Conservation (phyloP, 2,113 vertebrate genomes). For the Romanogobio albipinnatus region DNA sequence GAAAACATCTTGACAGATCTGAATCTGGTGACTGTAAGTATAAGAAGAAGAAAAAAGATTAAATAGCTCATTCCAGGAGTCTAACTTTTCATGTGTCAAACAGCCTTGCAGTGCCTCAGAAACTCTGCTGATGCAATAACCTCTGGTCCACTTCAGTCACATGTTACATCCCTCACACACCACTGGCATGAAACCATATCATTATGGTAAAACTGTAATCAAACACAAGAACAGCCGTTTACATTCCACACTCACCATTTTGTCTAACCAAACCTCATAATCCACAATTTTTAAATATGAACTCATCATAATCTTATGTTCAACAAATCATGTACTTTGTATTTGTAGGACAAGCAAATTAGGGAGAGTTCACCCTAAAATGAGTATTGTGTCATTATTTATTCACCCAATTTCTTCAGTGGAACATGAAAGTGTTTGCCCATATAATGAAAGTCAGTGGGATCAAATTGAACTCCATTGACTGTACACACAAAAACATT, state of each 20-base stretch:
- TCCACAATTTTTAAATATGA: conserved; percentile 1
- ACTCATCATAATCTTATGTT: background rate
- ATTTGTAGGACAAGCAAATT: background rate
- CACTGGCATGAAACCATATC: conserved; percentile 12
- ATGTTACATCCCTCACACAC: background rate
- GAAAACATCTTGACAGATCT: background rate
- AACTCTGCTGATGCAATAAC: background rate
- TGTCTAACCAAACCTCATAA: background rate
- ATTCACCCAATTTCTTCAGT: background rate
- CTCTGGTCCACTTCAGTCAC: background rate
- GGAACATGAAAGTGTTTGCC: background rate
- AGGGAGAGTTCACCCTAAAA: background rate
- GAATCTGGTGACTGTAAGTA: background rate
- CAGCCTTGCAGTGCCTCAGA: conserved; percentile 4
- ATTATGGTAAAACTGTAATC: conserved; percentile 21
- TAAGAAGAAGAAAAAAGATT: too few species aligned
- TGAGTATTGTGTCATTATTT: background rate
- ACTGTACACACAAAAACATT: background rate
- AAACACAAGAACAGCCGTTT: background rate
- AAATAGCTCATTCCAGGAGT: background rate
- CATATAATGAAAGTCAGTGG: background rate
- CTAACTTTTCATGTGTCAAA: background rate
- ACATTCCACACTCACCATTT: conserved; percentile 2
- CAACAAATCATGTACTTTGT: background rate
- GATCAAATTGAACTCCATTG: background rate